Percentiles rank a stretch among this genome's conserved stretches.
These are phyloP conservation scores for Jordanella pulchra DNA, from an alignment of 2,797 vertebrate genomes.

Conservation along the genomic window DNA sequence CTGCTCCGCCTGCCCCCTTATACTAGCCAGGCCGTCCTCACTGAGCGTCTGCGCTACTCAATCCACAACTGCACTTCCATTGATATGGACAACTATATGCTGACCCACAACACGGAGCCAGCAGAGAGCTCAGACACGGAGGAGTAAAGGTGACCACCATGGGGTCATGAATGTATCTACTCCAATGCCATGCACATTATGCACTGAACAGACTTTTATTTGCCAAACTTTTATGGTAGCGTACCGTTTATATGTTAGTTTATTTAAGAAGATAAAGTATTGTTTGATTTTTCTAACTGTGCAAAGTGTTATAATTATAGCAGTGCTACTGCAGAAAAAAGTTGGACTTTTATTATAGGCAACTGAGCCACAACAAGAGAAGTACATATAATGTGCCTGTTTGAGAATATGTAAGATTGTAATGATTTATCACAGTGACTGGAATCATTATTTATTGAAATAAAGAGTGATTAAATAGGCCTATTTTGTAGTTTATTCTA, in stretches of 20 bases:
- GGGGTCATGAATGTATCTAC: conserved; percentile 68
- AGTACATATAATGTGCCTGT: conserved; percentile 66
- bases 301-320: conserved; percentile 66
- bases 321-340: conserved; percentile 64
- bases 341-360: conserved; percentile 45
- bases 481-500: conserved; percentile 5
- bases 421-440: conserved; percentile 50
- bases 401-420: conserved; percentile 68
- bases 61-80: conserved; percentile 88
- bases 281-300: conserved; percentile 63
- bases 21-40: conserved; percentile 81
- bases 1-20: conserved; percentile 84
- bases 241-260: conserved; percentile 66
- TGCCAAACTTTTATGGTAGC: conserved; percentile 71
- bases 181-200: conserved; percentile 75
- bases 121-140: conserved; percentile 81
- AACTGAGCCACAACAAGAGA: conserved; percentile 57
- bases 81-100: conserved; percentile 89
- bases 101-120: conserved; percentile 83
- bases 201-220: conserved; percentile 77
- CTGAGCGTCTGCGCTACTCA: conserved; percentile 84
- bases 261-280: conserved; percentile 40
- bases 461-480: conserved; percentile 72
- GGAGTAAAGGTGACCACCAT: conserved; percentile 65
- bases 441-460: conserved; percentile 66